These are phyloP conservation scores for Drosophila setifemur DNA, from an alignment of 1,140 invertebrate genomes.

Conservation along the genomic window DNA sequence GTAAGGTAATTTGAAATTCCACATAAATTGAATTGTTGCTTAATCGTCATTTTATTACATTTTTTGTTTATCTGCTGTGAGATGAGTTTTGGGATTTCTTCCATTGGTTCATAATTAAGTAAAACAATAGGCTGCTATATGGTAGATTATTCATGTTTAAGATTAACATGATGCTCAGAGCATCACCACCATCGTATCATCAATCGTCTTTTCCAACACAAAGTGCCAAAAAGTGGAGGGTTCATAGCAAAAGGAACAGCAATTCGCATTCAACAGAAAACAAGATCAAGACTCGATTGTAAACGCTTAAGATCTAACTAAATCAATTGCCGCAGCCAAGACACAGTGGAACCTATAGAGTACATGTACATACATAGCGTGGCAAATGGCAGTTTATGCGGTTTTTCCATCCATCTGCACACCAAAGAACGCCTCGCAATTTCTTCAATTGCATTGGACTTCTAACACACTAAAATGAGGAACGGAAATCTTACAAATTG, in stretches of 20 bases:
- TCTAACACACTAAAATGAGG: constrained; percentile 21
- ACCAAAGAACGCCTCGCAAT: constrained; percentile 17
- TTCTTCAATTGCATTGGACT: neutral
- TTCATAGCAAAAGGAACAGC: constrained; percentile 77
- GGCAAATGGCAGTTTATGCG: constrained; percentile 74
- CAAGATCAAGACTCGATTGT: constrained; percentile 62
- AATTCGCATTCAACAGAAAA: constrained; percentile 58
- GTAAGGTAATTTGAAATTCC: constrained; percentile 70
- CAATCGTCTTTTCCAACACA: constrained; percentile 52
- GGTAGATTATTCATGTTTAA: constrained; percentile 48
- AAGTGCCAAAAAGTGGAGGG: constrained; percentile 75
- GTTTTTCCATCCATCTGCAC: constrained; percentile 42
- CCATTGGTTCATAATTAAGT: constrained; percentile 39
- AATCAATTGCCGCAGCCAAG: constrained; percentile 62
- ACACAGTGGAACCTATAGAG: constrained; percentile 58
- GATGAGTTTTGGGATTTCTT: constrained; percentile 22
- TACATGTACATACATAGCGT: constrained; percentile 52
- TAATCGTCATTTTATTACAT: constrained; percentile 48
- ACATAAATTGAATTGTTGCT: constrained; percentile 38
- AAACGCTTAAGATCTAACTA: constrained; percentile 74
- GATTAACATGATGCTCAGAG: constrained; percentile 70
- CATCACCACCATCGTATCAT: constrained; percentile 50
- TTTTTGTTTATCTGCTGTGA: constrained; percentile 33
- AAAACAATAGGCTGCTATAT: constrained; percentile 58
- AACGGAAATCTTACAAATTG: constrained; percentile 25